phyloP scores from a whole-genome alignment of 1,140 invertebrate species.

The Zophobas morio region DNA sequence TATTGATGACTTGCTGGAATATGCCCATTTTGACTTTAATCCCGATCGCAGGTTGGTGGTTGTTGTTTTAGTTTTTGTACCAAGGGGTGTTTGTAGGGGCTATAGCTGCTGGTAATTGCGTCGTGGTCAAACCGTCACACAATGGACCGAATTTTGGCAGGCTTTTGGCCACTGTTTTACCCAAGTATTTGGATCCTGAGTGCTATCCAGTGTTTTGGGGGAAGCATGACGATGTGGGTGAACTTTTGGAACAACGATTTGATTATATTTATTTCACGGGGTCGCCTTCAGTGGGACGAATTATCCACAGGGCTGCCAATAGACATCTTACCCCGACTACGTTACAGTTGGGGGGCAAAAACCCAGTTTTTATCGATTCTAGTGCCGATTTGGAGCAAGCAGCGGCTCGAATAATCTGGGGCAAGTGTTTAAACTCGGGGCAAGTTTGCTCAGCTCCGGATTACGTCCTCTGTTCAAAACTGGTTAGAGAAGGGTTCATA shows the following conservation, averaged over 20 bases:
- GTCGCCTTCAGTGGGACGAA: conserved; percentile 86
- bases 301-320: conserved; percentile 90
- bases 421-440: conserved; percentile 93
- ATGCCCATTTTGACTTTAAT: conserved; percentile 89
- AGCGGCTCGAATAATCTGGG: conserved; percentile 90
- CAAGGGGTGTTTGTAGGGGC: conserved; percentile 67
- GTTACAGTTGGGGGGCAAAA: conserved; percentile 96
- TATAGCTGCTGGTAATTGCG: conserved; percentile 94
- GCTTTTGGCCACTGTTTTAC: conserved; percentile 82
- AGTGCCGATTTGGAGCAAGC: conserved; percentile 81
- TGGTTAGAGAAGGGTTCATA: conserved; percentile 80
- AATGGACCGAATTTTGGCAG: conserved; percentile 80
- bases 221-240: conserved; percentile 86
- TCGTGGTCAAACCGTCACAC: conserved; percentile 95
- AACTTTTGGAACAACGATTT: conserved; percentile 90
- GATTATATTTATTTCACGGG: conserved; percentile 99
- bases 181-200: conserved; percentile 88
- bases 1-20: conserved; percentile 97
- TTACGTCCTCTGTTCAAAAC: conserved; percentile 92
- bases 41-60: conserved; percentile 66
- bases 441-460: conserved; percentile 99
- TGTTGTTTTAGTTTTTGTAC: neutral
- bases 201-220: conserved; percentile 73
- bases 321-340: conserved; percentile 95
- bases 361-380: conserved; percentile 89